A percentile compares a stretch with the other conserved stretches of the same genome.
Conservation (phyloP, 2,888 invertebrate species). For the Patella depressa region DNA sequence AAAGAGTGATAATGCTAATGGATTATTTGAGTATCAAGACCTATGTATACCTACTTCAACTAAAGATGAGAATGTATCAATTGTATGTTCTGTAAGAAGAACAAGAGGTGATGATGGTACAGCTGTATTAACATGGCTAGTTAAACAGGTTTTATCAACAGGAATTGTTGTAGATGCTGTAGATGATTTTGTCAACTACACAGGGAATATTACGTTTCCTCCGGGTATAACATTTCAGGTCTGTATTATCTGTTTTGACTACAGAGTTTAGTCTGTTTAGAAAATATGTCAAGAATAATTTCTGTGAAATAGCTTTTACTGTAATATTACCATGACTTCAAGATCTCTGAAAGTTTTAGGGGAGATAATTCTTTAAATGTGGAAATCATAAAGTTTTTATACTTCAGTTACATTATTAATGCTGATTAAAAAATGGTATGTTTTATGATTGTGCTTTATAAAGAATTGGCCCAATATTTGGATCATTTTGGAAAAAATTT, state of each 20-base stretch:
- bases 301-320: no score
- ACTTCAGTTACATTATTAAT: no score
- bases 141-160: conserved; percentile 41
- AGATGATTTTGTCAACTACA: conserved; percentile 58
- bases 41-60: conserved; percentile 53
- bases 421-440: no score
- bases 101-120: conserved; percentile 61
- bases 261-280: no score
- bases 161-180: conserved; percentile 34
- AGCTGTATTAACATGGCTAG: conserved; percentile 62
- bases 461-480: no score
- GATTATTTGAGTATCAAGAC: conserved; percentile 64
- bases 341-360: no score
- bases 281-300: no score
- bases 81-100: conserved; percentile 59
- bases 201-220: conserved; percentile 58
- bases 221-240: conserved; percentile 63
- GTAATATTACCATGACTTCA: no score
- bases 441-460: no score
- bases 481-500: no score
- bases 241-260: conserved; percentile 12
- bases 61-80: conserved; percentile 39
- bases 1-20: conserved; percentile 71
- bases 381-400: no score
- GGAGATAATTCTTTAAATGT: no score